Percentiles rank a stretch among this genome's conserved stretches.
phyloP scores from a whole-genome alignment of 2,797 vertebrate genomes.

The Oophaga sylvatica region DNA sequence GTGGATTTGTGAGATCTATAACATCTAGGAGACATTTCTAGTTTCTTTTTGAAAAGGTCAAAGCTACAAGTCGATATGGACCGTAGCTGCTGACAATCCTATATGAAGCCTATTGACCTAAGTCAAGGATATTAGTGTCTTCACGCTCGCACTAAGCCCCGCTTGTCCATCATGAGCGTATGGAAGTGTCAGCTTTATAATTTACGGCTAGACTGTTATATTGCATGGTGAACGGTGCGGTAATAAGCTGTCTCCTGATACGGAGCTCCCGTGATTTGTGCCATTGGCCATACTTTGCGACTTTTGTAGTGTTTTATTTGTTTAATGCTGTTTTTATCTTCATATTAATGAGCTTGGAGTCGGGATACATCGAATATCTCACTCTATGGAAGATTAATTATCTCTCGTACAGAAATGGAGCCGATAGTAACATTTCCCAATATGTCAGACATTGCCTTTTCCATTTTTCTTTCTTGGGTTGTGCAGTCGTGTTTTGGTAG shows the following conservation, averaged over 20 bases:
- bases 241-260: slow-evolving; percentile 2
- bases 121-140: background rate
- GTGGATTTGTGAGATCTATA: too few relatives aligned
- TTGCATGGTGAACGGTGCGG: background rate
- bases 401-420: background rate
- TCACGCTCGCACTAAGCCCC: background rate
- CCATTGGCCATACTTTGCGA: background rate
- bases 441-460: background rate
- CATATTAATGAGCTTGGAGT: background rate
- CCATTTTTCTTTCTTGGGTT: background rate
- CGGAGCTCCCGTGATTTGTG: background rate
- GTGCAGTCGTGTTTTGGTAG: background rate
- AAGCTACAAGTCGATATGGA: background rate
- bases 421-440: background rate
- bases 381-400: background rate
- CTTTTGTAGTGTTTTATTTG: background rate
- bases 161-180: background rate
- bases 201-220: background rate
- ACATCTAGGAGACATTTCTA: too few relatives aligned
- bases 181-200: background rate
- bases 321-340: background rate
- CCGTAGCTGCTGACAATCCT: background rate
- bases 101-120: background rate
- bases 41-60: background rate
- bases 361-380: background rate